phyloP scores from a whole-genome alignment of 2,888 invertebrate genomes.

The Trichogramma evanescens region DNA sequence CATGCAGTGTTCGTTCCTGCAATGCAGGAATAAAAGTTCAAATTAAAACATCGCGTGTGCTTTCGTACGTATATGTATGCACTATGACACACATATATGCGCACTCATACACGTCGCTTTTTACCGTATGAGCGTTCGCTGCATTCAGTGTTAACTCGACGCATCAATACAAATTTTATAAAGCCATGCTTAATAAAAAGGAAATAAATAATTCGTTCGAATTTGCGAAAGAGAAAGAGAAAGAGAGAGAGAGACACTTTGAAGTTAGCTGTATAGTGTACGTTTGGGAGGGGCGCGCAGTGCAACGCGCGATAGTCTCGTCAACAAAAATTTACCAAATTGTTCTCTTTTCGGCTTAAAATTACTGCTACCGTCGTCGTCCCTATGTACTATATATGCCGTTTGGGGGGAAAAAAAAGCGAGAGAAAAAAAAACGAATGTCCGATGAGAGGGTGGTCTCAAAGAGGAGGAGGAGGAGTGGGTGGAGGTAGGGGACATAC shows the following conservation, averaged over 20 bases:
- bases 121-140: too few relatives aligned
- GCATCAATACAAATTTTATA: slow-evolving; percentile 19
- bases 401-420: not conserved
- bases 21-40: slow-evolving; percentile 5
- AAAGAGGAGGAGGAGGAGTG: not conserved
- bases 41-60: slow-evolving; percentile 15
- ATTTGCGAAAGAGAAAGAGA: not conserved
- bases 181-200: slow-evolving; percentile 10
- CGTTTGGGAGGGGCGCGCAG: not conserved
- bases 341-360: slow-evolving; percentile 10
- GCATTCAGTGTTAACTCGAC: not conserved
- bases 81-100: too few relatives aligned
- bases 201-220: slow-evolving; percentile 21
- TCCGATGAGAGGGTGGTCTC: slow-evolving; percentile 1
- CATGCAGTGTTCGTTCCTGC: too few relatives aligned
- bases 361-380: slow-evolving; percentile 4
- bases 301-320: too few relatives aligned
- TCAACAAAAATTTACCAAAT: slow-evolving; percentile 10
- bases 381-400: not conserved
- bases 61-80: not conserved
- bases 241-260: not conserved
- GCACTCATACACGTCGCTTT: too few relatives aligned
- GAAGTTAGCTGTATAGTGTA: not conserved
- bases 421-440: slow-evolving; percentile 10
- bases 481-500: slow-evolving; percentile 14